These are phyloP conservation scores for Cuculus canorus DNA, from an alignment of 2,797 vertebrate genomes.

Conservation along the genomic window DNA sequence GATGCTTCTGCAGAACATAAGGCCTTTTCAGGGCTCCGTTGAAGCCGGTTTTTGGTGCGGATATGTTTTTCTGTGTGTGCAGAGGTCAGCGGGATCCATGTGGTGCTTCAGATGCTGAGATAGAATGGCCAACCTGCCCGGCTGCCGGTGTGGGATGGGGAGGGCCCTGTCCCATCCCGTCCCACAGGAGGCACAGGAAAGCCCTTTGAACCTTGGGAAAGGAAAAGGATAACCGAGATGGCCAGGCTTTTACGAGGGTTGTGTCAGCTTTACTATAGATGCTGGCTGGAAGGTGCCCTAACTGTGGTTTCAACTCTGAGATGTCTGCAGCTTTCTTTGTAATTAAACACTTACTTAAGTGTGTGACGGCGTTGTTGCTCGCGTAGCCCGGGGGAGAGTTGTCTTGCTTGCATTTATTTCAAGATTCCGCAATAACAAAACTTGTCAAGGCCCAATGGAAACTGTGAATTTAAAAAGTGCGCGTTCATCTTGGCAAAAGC, in stretches of 20 bases:
- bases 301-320: background rate
- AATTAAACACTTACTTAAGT: background rate
- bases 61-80: fast-evolving
- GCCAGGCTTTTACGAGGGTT: background rate
- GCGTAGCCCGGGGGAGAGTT: background rate
- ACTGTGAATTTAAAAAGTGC: background rate
- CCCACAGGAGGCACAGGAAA: fast-evolving
- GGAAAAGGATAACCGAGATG: fast-evolving
- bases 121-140: fast-evolving
- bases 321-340: background rate
- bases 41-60: fast-evolving
- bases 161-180: fast-evolving
- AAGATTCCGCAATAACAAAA: background rate
- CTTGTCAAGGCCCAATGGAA: background rate
- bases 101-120: fast-evolving
- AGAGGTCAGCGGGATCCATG: fast-evolving
- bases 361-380: background rate
- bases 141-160: background rate
- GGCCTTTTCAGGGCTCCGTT: fast-evolving
- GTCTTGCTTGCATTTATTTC: background rate
- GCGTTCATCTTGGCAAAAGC: background rate
- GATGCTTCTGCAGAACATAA: background rate
- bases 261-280: background rate
- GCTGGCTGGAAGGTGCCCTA: background rate
- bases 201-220: background rate